phyloP scores from a whole-genome alignment of 2,888 invertebrate species.

The Drosophila fungiperda region DNA sequence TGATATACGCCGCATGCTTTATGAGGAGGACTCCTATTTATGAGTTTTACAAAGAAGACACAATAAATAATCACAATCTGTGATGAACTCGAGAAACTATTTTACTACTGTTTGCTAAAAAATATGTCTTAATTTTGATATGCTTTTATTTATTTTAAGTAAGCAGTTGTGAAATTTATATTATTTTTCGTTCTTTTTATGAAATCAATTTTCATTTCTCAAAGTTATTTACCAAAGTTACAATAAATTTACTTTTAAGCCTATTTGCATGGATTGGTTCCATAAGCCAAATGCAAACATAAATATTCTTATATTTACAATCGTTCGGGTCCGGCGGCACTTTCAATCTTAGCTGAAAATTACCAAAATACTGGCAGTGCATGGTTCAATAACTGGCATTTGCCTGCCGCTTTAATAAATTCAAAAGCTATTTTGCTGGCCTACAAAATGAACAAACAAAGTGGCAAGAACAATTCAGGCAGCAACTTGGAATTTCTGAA shows the following conservation, averaged over 20 bases:
- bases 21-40: conserved; percentile 2
- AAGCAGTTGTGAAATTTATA: conserved; percentile 12
- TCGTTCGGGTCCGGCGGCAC: background rate
- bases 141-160: background rate
- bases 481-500: conserved; percentile 37
- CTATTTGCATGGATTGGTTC: conserved; percentile 2
- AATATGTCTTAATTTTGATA: background rate
- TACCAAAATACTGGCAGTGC: conserved; percentile 24
- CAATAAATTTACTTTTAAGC: conserved; percentile 8
- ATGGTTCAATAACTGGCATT: conserved; percentile 29
- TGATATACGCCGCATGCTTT: conserved; percentile 25
- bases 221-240: conserved; percentile 17
- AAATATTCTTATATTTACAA: conserved; percentile 36
- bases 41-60: background rate
- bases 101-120: background rate
- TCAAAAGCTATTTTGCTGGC: conserved; percentile 15
- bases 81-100: background rate
- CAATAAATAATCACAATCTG: conserved; percentile 1
- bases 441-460: conserved; percentile 6
- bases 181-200: background rate
- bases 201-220: conserved; percentile 7
- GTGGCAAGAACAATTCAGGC: conserved; percentile 29
- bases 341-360: conserved; percentile 34
- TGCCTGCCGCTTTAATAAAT: conserved; percentile 12
- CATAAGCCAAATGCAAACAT: conserved; percentile 30